phyloP scores from a whole-genome alignment of 2,888 invertebrate species.

The Phengaris alcon region DNA sequence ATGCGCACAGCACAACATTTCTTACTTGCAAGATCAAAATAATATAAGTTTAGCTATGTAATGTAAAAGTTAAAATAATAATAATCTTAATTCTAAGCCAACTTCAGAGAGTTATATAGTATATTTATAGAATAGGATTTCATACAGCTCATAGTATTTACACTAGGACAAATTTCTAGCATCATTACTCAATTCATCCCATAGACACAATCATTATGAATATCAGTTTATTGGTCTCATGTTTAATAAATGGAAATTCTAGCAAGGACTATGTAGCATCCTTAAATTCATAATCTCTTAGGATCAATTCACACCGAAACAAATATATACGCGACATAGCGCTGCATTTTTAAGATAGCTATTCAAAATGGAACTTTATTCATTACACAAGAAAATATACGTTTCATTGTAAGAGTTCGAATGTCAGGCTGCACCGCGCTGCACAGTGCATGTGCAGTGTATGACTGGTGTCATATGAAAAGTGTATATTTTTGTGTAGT shows the following conservation, averaged over 20 bases:
- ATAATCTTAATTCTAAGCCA: not conserved
- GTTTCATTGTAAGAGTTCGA: too few relatives aligned
- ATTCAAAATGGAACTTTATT: too few relatives aligned
- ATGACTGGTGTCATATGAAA: too few relatives aligned
- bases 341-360: too few relatives aligned
- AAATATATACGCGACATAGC: too few relatives aligned
- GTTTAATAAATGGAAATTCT: not conserved
- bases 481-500: too few relatives aligned
- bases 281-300: too few relatives aligned
- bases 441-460: too few relatives aligned
- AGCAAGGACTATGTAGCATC: not conserved
- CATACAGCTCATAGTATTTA: not conserved
- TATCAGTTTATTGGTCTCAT: not conserved
- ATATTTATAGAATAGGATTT: not conserved
- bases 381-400: too few relatives aligned
- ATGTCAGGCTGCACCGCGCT: too few relatives aligned
- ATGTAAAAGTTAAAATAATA: not conserved
- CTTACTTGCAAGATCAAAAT: not conserved
- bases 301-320: too few relatives aligned
- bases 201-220: not conserved
- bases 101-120: not conserved
- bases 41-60: not conserved
- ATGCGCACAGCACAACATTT: constrained; percentile 10
- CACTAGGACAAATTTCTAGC: not conserved
- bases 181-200: not conserved